These are phyloP conservation scores for Seladonia tumulorum DNA, from an alignment of 2,888 invertebrate species.

Conservation along the genomic window DNA sequence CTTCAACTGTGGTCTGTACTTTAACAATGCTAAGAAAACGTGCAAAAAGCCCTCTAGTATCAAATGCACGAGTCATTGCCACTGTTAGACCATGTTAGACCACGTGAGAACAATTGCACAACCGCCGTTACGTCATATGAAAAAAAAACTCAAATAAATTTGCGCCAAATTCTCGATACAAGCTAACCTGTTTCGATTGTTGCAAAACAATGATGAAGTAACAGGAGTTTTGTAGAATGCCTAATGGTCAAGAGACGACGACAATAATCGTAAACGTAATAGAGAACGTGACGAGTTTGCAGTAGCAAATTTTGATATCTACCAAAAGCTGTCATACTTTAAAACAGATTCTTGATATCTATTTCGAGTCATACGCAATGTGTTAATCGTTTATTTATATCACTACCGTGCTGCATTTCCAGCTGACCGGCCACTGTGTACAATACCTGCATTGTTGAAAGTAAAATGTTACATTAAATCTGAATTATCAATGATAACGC, in stretches of 20 bases:
- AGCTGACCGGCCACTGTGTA: constrained; percentile 63
- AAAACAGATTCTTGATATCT: constrained; percentile 72
- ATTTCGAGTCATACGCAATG: constrained; percentile 80
- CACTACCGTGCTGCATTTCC: constrained; percentile 76
- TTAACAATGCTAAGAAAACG: neutral
- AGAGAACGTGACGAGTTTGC: neutral
- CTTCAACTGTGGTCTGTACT: no score
- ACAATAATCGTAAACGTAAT: neutral
- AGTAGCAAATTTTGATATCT: constrained; percentile 11
- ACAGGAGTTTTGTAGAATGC: neutral
- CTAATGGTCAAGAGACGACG: neutral
- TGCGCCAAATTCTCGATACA: constrained; percentile 36
- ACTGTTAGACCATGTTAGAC: neutral
- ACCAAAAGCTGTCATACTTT: constrained; percentile 39
- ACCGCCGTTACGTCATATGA: constrained; percentile 65
- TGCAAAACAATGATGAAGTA: constrained; percentile 32
- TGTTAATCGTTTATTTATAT: constrained; percentile 83
- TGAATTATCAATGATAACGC: neutral
- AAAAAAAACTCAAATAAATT: constrained; percentile 62
- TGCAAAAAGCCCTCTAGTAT: neutral
- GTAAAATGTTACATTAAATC: constrained; percentile 51
- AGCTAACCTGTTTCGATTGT: constrained; percentile 56
- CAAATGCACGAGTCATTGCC: neutral
- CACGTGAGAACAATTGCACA: constrained; percentile 59
- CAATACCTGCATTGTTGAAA: constrained; percentile 35